A percentile compares a stretch with the other conserved stretches of the same genome.
Evolutionary conservation across 1,140 invertebrate genomes (phyloP).

Genomic region (Bombus consobrinus): DNA sequence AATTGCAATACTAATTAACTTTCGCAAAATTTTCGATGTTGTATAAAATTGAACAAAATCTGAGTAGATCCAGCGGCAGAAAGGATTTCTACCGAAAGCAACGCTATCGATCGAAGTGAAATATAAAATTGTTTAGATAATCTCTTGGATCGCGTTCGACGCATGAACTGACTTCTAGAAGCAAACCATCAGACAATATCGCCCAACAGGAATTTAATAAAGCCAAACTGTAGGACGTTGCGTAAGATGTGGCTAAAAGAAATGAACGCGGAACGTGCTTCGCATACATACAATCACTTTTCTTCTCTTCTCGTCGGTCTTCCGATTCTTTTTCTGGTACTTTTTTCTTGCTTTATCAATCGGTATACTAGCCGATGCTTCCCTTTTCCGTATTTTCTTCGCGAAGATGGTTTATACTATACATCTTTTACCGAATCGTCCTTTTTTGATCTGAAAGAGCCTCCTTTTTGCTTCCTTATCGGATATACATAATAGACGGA

Average conservation of each 20-base stretch:
- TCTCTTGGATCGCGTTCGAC: not conserved
- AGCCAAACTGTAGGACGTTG: constrained; percentile 45
- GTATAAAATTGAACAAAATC: too few relatives aligned
- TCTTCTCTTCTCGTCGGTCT: not conserved
- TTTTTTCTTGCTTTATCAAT: constrained; percentile 16
- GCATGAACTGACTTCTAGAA: not conserved
- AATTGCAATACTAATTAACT: not conserved
- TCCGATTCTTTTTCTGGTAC: constrained; percentile 1
- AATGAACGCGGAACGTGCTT: constrained; percentile 63
- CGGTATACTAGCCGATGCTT: not conserved
- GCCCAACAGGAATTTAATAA: constrained; percentile 66
- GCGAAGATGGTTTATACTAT: not conserved
- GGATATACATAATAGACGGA: not conserved
- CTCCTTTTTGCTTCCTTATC: not conserved
- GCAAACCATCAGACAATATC: constrained; percentile 55
- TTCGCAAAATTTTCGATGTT: too few relatives aligned
- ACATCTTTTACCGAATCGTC: not conserved
- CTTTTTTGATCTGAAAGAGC: not conserved
- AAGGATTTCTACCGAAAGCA: not conserved
- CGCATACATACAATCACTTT: constrained; percentile 52
- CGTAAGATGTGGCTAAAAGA: constrained; percentile 60
- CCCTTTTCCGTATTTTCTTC: not conserved
- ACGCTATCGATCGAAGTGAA: not conserved
- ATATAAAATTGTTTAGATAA: not conserved
- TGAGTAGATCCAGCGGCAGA: too few relatives aligned